Percentiles rank a stretch among this genome's conserved stretches.
phyloP scores from a whole-genome alignment of 2,113 vertebrate genomes.

The Eurypyga helias region DNA sequence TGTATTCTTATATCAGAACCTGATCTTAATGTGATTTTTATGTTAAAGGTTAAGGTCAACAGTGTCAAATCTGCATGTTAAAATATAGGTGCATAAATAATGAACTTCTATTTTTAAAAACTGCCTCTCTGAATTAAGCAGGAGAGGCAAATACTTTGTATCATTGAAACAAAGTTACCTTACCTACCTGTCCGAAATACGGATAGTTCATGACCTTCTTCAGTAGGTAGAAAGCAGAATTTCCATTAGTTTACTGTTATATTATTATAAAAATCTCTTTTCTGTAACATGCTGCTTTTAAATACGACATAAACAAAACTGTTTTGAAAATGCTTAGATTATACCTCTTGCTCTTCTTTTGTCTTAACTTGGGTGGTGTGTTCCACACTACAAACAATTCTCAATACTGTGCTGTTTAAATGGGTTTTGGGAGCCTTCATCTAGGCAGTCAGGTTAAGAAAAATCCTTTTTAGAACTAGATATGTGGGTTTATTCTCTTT shows the following conservation, averaged over 20 bases:
- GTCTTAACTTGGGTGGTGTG: neutral
- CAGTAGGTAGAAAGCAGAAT: neutral
- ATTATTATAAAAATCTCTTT: neutral
- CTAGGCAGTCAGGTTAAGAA: neutral
- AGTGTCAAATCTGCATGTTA: neutral
- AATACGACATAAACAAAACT: neutral
- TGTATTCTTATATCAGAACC: neutral
- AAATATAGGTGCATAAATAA: neutral
- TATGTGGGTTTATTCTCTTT: neutral
- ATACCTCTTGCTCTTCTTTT: neutral
- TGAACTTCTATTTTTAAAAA: neutral
- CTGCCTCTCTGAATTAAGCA: neutral
- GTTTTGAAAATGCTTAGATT: neutral
- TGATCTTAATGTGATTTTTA: neutral
- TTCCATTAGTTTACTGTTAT: neutral
- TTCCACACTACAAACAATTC: neutral
- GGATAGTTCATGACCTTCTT: neutral
- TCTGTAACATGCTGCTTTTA: neutral
- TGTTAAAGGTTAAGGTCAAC: neutral
- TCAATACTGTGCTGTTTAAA: neutral
- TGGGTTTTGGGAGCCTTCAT: neutral
- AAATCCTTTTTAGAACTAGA: neutral
- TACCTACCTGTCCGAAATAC: neutral
- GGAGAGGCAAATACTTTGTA: neutral
- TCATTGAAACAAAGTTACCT: neutral